These are phyloP conservation scores for Seira sanloemensis DNA, from an alignment of 2,888 invertebrate genomes.

Conservation along the genomic window DNA sequence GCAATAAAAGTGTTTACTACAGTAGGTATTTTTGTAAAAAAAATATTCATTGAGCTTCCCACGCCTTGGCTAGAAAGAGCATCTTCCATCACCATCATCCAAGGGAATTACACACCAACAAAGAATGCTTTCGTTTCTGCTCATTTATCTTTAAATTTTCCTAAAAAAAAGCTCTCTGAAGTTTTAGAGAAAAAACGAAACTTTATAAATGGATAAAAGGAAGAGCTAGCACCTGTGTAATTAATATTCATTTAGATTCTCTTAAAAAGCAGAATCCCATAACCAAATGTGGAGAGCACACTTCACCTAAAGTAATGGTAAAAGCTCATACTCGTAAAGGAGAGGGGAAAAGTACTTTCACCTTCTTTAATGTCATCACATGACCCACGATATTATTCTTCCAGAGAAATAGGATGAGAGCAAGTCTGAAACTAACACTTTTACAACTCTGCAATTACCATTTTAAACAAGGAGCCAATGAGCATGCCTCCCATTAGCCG, in stretches of 20 bases:
- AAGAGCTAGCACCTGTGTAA: conserved; percentile 40
- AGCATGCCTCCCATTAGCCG: conserved; percentile 27
- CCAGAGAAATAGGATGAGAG: background rate
- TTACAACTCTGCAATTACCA: conserved; percentile 60
- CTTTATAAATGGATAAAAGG: conserved; percentile 14
- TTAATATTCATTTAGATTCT: conserved; percentile 60
- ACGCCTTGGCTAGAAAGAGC: too few species aligned
- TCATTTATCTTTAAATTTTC: background rate
- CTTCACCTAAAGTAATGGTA: background rate
- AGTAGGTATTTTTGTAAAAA: too few species aligned
- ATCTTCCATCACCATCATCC: background rate
- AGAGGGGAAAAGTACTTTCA: conserved; percentile 3
- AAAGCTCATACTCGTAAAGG: conserved; percentile 9
- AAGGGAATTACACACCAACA: too few species aligned
- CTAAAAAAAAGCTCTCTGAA: background rate
- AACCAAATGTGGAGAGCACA: background rate
- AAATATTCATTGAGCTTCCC: too few species aligned
- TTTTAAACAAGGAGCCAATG: conserved; percentile 49
- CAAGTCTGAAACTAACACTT: conserved; percentile 32
- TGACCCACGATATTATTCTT: conserved; percentile 9
- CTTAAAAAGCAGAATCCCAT: conserved; percentile 10
- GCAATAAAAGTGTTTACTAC: too few species aligned
- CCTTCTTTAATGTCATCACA: conserved; percentile 14
- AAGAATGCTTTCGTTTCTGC: background rate
- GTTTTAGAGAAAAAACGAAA: background rate